Evolutionary conservation across 2,113 vertebrate genomes (phyloP).

Genomic region (Syrmaticus mikado): DNA sequence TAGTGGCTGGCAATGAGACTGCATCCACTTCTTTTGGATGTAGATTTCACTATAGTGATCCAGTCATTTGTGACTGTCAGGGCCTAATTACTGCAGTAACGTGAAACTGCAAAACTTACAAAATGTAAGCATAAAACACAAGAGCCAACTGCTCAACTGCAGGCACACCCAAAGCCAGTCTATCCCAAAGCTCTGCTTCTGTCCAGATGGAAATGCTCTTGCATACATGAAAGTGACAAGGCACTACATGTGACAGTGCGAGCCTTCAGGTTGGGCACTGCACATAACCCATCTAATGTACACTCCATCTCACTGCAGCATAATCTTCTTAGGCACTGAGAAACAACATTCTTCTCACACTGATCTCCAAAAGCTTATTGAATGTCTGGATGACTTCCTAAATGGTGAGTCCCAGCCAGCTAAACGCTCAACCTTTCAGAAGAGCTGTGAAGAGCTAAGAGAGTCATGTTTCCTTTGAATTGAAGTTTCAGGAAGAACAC

Average conservation of each 20-base stretch:
- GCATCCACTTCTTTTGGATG: conserved; percentile 39
- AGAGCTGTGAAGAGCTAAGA: not conserved
- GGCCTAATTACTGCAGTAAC: conserved; percentile 64
- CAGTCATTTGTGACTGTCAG: conserved; percentile 56
- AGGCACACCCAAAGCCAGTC: not conserved
- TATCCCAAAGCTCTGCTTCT: not conserved
- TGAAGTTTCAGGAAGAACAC: not conserved
- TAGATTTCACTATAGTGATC: conserved; percentile 34
- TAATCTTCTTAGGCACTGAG: not conserved
- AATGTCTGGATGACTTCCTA: conserved; percentile 4
- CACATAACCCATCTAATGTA: not conserved
- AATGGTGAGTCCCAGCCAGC: not conserved
- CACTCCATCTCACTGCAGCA: not conserved
- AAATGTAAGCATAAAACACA: not conserved
- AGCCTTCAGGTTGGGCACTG: rapidly evolving
- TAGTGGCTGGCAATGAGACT: conserved; percentile 57
- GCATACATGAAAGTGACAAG: rapidly evolving
- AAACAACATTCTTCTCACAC: not conserved
- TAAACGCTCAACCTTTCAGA: not conserved
- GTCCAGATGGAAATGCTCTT: not conserved
- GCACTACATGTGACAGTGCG: rapidly evolving
- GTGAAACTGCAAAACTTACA: conserved; percentile 43
- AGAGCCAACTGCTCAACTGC: not conserved
- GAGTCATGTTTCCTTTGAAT: not conserved
- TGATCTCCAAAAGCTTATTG: not conserved